A percentile compares a stretch with the other conserved stretches of the same genome.
Conservation (phyloP, 1,140 invertebrate genomes). For the Diorhabda sublineata region DNA sequence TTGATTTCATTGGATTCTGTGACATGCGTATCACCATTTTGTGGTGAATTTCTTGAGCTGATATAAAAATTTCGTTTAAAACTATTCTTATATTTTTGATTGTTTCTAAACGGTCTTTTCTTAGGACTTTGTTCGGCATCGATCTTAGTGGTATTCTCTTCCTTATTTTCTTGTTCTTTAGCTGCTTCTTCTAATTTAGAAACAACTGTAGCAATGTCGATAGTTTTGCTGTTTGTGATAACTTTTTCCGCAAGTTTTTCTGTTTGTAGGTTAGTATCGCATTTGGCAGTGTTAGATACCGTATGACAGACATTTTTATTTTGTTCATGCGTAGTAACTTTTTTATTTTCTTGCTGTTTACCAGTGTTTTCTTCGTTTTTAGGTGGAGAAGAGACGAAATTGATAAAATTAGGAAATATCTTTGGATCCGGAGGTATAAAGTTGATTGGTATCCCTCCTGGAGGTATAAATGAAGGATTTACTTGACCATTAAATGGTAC, state of each 20-base stretch:
- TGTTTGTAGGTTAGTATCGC: background rate
- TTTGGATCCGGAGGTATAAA: slow-evolving; percentile 33
- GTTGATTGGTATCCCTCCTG: slow-evolving; percentile 37
- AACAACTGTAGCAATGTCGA: slow-evolving; percentile 45
- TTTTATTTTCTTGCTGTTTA: slow-evolving; percentile 5
- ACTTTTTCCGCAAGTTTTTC: slow-evolving; percentile 11
- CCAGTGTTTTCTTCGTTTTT: slow-evolving; percentile 7
- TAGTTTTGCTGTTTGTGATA: slow-evolving; percentile 19
- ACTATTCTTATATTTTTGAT: slow-evolving; percentile 13
- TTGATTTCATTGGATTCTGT: background rate
- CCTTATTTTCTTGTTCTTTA: slow-evolving; percentile 35
- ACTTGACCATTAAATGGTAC: slow-evolving; percentile 28
- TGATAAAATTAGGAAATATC: slow-evolving; percentile 22
- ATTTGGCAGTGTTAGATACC: background rate
- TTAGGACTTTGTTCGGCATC: background rate
- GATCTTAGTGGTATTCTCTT: slow-evolving; percentile 9
- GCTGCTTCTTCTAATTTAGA: slow-evolving; percentile 45
- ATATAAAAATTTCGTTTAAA: slow-evolving; percentile 9
- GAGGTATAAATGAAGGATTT: slow-evolving; percentile 35
- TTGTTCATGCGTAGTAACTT: slow-evolving; percentile 15
- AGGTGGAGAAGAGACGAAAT: slow-evolving; percentile 19
- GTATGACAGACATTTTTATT: slow-evolving; percentile 15
- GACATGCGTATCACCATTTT: background rate
- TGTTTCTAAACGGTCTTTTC: slow-evolving; percentile 9
- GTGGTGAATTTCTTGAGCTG: slow-evolving; percentile 10